phyloP scores from a whole-genome alignment of 1,140 invertebrate genomes.

The Listronotus oregonensis region DNA sequence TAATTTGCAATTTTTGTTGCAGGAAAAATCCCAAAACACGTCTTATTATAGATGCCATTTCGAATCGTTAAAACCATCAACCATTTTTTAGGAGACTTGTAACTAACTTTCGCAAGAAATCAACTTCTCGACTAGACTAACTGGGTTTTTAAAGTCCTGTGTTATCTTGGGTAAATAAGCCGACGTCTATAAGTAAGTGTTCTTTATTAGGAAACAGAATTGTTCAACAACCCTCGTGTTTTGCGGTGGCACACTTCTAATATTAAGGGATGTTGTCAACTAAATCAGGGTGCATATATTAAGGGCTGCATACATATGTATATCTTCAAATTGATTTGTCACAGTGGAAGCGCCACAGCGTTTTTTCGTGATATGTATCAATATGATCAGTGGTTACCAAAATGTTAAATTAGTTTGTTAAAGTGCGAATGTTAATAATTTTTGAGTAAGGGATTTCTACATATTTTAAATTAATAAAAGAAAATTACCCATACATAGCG shows the following conservation, averaged over 20 bases:
- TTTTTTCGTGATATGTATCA: conserved; percentile 55
- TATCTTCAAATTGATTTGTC: conserved; percentile 59
- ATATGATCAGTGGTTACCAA: conserved; percentile 18
- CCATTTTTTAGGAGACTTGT: too few relatives aligned
- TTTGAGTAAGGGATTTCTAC: too few relatives aligned
- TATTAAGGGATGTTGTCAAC: conserved; percentile 52
- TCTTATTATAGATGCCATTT: too few relatives aligned
- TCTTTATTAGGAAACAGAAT: conserved; percentile 10
- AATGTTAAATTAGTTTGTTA: neutral
- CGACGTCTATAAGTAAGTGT: conserved; percentile 17
- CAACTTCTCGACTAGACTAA: too few relatives aligned
- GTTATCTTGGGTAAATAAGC: neutral
- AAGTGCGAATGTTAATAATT: neutral
- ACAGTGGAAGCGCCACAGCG: conserved; percentile 53
- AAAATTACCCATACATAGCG: too few relatives aligned
- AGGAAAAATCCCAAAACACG: too few relatives aligned
- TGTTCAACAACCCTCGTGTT: conserved; percentile 26
- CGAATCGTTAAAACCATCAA: too few relatives aligned
- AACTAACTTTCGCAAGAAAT: too few relatives aligned
- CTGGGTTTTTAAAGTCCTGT: too few relatives aligned
- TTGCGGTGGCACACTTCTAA: conserved; percentile 47
- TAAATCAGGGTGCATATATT: conserved; percentile 54
- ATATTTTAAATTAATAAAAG: too few relatives aligned
- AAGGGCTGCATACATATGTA: conserved; percentile 55
- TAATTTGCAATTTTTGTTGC: too few relatives aligned